A percentile compares a stretch with the other conserved stretches of the same genome.
Evolutionary conservation across 2,888 invertebrate genomes (phyloP).

Genomic region (Sepioteuthis lessoniana): DNA sequence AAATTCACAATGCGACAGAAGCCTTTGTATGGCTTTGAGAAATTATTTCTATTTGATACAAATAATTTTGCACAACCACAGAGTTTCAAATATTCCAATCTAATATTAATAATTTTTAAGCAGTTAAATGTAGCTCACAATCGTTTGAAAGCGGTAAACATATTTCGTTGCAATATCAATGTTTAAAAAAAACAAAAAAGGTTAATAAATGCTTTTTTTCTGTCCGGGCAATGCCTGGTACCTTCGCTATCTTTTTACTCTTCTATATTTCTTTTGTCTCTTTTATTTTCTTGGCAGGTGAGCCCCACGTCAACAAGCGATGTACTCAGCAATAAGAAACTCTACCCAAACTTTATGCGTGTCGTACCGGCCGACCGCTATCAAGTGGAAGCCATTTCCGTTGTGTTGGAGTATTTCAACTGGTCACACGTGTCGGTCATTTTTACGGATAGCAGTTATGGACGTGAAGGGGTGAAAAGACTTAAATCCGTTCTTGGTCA

Average conservation of each 20-base stretch:
- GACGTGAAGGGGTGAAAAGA: conserved; percentile 61
- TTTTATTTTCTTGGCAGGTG: conserved; percentile 55
- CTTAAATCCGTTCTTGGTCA: conserved; percentile 51
- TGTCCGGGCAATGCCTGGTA: too few relatives aligned
- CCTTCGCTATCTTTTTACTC: background rate
- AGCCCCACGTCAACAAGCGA: conserved; percentile 68
- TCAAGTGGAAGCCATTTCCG: conserved; percentile 64
- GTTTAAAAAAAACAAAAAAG: too few relatives aligned
- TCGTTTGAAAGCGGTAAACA: too few relatives aligned
- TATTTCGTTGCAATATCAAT: too few relatives aligned
- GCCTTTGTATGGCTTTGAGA: too few relatives aligned
- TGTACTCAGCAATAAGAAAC: conserved; percentile 65
- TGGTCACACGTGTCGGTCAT: conserved; percentile 87
- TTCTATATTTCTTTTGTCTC: background rate
- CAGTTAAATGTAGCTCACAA: too few relatives aligned
- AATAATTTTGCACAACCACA: too few relatives aligned
- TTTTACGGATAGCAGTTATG: conserved; percentile 81
- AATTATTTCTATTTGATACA: too few relatives aligned
- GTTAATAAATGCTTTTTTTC: too few relatives aligned
- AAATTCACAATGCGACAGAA: too few relatives aligned
- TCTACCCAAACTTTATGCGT: conserved; percentile 68
- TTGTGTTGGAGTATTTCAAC: conserved; percentile 75
- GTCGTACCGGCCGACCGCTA: conserved; percentile 69
- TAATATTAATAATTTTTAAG: too few relatives aligned
- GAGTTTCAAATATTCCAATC: too few relatives aligned